Base-by-base conservation (phyloP, 1,140 invertebrate genomes). In the Pygmarrhopalites habei region DNA sequence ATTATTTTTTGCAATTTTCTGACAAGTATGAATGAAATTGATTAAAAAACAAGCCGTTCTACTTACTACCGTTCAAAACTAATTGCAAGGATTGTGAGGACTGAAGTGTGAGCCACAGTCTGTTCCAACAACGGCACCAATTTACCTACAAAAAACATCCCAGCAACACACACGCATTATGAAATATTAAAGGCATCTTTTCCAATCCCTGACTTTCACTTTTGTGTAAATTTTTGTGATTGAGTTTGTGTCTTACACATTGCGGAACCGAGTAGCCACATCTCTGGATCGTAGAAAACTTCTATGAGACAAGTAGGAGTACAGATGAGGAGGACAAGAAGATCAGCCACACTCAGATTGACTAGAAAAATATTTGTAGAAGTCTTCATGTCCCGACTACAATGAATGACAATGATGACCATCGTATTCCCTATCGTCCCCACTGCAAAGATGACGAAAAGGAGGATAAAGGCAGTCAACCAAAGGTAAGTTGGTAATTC, bases 361-460 rank as follows among this genome's bases (percentile, higher is more conserved):
- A 93, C 86, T 53, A 97, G 82, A 75, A 95, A 95, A 62, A 93
- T 90, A 73, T 97, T 95, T 51, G 92, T 95, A 28, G 90, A 93
- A 75, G 92, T 95, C 70, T 91, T 80, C 87, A 95, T 91, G 72
- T 94, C 89, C 74, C 91, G 89, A 14, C 88, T 89, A 72, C 86
- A 86, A 65, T 91, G 82, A 55, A 95, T 91, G 49, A 95, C 92
- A 71, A 93, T 82, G 17, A 92, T 89, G 68, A 96, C 90, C 83
- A 94, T 86, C 32, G 90, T 80, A 74, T 95, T 95, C 21, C 90
- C 91, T 35, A 90, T 29, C 5, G 61, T 66, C 4, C 69, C 69
- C 23, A 68, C 64, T 14, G 30, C 28, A 15, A 71, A 61, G 28
- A 68, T 68, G 5, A 62, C 49, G 14, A 66, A 19, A 26, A 69